These are phyloP conservation scores for Lycophotia porphyrea DNA, from an alignment of 2,888 invertebrate species.

Conservation along the genomic window DNA sequence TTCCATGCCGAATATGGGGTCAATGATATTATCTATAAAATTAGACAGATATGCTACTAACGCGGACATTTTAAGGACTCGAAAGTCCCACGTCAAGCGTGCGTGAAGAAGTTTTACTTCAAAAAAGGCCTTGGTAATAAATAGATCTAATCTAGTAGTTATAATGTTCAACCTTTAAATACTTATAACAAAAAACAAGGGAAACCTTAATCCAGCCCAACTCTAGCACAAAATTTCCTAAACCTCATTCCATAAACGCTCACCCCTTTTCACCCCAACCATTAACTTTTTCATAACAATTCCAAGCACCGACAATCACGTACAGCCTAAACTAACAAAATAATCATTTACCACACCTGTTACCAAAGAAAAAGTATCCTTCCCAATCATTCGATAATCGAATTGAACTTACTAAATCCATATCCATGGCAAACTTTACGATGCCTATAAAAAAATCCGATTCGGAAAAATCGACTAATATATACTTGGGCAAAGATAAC, in stretches of 20 bases:
- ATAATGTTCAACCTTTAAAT: too few species aligned
- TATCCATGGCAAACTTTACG: slow-evolving; percentile 81
- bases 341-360: slow-evolving; percentile 70
- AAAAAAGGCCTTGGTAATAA: background rate
- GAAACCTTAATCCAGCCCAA: background rate
- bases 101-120: too few species aligned
- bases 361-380: slow-evolving; percentile 65
- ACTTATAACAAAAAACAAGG: background rate
- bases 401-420: slow-evolving; percentile 82
- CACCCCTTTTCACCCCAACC: slow-evolving; percentile 9
- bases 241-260: slow-evolving; percentile 22
- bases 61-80: too few species aligned
- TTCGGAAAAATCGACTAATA: slow-evolving; percentile 75
- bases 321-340: slow-evolving; percentile 67
- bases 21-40: too few species aligned
- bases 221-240: background rate
- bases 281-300: slow-evolving; percentile 59
- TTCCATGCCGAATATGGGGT: background rate
- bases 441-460: slow-evolving; percentile 78
- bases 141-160: background rate
- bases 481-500: slow-evolving; percentile 69
- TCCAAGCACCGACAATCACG: slow-evolving; percentile 51
- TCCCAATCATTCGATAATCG: slow-evolving; percentile 82
- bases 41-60: too few species aligned
- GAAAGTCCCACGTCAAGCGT: too few species aligned